Conservation (phyloP, 1,140 invertebrate genomes). For the Trichonephila clavata region DNA sequence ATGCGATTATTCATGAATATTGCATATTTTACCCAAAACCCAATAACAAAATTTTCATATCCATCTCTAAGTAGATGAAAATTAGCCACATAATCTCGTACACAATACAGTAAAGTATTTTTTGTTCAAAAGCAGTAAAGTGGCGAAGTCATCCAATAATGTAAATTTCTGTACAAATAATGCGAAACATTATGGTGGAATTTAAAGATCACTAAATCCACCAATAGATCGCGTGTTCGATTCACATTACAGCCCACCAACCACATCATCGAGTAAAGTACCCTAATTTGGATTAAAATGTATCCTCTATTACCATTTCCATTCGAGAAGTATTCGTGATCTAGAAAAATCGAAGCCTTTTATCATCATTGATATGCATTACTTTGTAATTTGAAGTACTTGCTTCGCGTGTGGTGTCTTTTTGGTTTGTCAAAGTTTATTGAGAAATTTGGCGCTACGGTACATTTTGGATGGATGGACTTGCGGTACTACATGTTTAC, state of each 20-base stretch:
- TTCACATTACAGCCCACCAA: background rate
- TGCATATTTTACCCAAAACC: background rate
- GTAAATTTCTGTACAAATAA: background rate
- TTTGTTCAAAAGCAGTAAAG: background rate
- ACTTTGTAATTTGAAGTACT: background rate
- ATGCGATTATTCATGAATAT: too few species aligned
- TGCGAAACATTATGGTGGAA: background rate
- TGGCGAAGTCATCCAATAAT: background rate
- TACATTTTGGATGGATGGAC: background rate
- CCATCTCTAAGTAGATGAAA: background rate
- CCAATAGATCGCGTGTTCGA: background rate
- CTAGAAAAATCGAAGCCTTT: conserved; percentile 6
- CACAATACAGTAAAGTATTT: too few species aligned
- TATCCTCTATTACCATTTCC: background rate
- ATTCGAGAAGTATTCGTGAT: background rate
- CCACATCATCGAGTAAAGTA: background rate
- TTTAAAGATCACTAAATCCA: background rate
- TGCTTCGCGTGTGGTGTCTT: background rate
- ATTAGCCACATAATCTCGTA: background rate
- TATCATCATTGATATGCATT: background rate
- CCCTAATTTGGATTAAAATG: background rate
- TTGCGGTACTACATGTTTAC: background rate
- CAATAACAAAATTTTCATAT: background rate
- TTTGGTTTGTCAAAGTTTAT: background rate
- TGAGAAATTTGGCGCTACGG: background rate